A percentile compares a stretch with the other conserved stretches of the same genome.
phyloP scores from a whole-genome alignment of 1,140 invertebrate species.

The Orchestia grillus region DNA sequence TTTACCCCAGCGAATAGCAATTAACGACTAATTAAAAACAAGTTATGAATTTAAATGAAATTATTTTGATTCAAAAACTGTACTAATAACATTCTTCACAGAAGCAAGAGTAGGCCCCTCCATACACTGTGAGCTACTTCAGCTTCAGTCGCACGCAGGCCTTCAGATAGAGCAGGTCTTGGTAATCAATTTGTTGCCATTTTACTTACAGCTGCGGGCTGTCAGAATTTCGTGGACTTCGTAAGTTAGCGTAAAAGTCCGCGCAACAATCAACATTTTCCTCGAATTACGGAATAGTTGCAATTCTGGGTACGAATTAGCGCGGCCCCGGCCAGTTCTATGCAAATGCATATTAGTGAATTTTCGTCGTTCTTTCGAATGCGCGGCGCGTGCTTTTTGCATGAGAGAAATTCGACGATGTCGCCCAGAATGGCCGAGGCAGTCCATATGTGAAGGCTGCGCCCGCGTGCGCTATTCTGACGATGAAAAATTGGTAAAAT shows the following conservation, averaged over 20 bases:
- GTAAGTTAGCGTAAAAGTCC: background rate
- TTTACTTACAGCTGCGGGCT: background rate
- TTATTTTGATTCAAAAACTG: background rate
- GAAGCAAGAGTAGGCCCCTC: background rate
- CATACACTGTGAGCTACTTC: background rate
- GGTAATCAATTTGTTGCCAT: background rate
- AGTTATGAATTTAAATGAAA: too few species aligned
- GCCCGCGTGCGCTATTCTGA: background rate
- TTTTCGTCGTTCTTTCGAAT: background rate
- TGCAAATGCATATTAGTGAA: constrained; percentile 9
- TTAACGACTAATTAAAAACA: too few species aligned
- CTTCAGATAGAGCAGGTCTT: background rate
- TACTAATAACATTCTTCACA: background rate
- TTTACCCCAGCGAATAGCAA: too few species aligned
- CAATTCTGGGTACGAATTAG: background rate
- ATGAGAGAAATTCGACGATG: background rate
- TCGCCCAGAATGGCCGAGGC: background rate
- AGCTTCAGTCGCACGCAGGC: background rate
- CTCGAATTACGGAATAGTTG: background rate
- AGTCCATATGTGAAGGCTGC: background rate
- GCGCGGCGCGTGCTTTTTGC: background rate
- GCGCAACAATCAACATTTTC: background rate
- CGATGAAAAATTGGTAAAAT: background rate
- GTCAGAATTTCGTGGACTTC: background rate
- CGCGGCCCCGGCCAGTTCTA: background rate